A percentile compares a stretch with the other conserved stretches of the same genome.
These are phyloP conservation scores for Ornithorhynchus anatinus DNA, from an alignment of 2,113 vertebrate genomes.

Conservation along the genomic window DNA sequence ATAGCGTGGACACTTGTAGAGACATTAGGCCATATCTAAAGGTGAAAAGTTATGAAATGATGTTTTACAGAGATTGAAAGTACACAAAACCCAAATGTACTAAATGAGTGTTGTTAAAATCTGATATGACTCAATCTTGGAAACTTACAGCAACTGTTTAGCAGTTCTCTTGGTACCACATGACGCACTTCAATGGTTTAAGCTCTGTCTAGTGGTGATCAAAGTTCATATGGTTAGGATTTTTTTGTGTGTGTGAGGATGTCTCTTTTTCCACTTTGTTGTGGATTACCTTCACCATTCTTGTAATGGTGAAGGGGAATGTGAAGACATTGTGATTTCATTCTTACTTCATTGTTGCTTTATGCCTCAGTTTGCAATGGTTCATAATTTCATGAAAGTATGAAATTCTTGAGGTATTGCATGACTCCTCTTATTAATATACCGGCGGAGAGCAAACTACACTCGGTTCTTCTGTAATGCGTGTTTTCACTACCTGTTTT, in stretches of 20 bases:
- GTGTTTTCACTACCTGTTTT: no score
- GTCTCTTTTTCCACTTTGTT: conserved; percentile 67
- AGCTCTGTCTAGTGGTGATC: conserved; percentile 54
- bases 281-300: no score
- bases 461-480: no score
- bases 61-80: conserved; percentile 36
- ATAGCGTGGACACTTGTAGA: background rate
- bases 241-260: conserved; percentile 47
- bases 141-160: conserved; percentile 68
- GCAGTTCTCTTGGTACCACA: conserved; percentile 54
- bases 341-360: no score
- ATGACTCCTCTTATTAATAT: no score
- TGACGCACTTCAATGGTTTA: conserved; percentile 45
- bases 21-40: background rate
- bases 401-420: no score
- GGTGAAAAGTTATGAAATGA: background rate
- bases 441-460: no score
- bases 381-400: background rate
- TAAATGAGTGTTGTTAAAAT: conserved; percentile 41
- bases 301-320: no score
- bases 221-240: conserved; percentile 59
- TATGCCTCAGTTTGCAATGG: background rate
- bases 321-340: no score
- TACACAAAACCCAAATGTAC: conserved; percentile 37
- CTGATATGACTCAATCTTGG: conserved; percentile 67